Base-by-base conservation (phyloP, 92 coral and sea anemone species). In the Desmophyllum pertusum region DNA sequence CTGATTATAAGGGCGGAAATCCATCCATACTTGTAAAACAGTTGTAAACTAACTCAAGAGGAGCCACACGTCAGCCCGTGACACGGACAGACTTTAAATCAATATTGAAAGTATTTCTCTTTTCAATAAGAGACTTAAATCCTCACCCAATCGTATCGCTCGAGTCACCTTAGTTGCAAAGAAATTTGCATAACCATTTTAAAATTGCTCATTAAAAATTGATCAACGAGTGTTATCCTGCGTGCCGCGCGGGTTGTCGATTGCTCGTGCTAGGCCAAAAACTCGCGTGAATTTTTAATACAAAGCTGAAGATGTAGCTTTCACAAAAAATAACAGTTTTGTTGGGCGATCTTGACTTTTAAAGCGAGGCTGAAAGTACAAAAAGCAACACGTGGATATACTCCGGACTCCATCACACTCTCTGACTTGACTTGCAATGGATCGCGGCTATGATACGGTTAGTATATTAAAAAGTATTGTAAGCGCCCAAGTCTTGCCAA, bases 101-200 rank as follows among this genome's bases (percentile, higher is more conserved):
- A 67, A 67, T 43, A 33, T 35, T 25, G 1, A 8, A 18, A 35
- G 19, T 13, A 18, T 63, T 79, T 25, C 29, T 1, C 21, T 65
- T 37, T 23, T 35, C 63, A 63, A 40, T 78, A n/a, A 35, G 36
- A 33, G 6, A 19, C 15, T 40, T 1, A 30, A 37, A n/a, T 35
- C 38, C 71, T 2, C 72, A 82, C 62, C 45, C 70, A 55, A 82
- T 59, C 86, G 71, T 71, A 59, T 25, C 86, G 31, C 33, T 40
- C 53, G 35, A 9, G 70, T 72, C 42, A 33, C 43, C 85, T 50
- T 41, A 9, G 40, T 73, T 55, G 70, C 38, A 40, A n/a, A 70
- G 25, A 31, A 62, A 82, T 82, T 82, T 71, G 71, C 86, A 82
- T 73, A 82, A 59, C 35, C 42, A 18, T 14, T 14, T n/a, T n/a